Base-by-base conservation (phyloP, 2,113 vertebrate species). In the Solenodon paradoxus region DNA sequence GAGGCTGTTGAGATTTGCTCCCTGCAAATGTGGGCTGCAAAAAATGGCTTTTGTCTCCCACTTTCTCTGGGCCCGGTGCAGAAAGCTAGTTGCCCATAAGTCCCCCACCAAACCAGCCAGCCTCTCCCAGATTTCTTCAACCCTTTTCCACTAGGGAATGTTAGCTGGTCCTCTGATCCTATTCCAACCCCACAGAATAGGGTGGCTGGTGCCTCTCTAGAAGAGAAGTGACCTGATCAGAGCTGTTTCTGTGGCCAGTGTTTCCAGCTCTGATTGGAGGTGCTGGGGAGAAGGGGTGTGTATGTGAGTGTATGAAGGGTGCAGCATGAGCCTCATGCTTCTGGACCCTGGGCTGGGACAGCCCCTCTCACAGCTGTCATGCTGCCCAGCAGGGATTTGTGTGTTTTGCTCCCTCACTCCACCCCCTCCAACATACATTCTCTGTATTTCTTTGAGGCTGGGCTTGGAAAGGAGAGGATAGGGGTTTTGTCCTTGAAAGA, bases 1-100 rank as follows among this genome's bases (percentile, higher is more conserved):
- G 97, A 91, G 94, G 94, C 94, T 69, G 88, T 71, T 87, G 81
- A 95, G 97, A 96, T 98, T 94, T 90, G 85, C 79, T 97, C 87
- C 55, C 66, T 81, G 91, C 20, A 24, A 96, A 94, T 97, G 94
- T 96, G 95, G 96, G 92, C 95, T 97, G 95, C 80, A 95, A 97
- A 96, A 97, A 96, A 97, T 92, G 94, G 97, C 92, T 97, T 98
- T 97, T 97, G 92, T 97, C 94, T 97, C 89, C 59, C 3, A 53
- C 68, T 94, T 97, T 97, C 91, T 95, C 87, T 19, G 64, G 45
- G 79, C 89, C 87, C 94, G 53, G 53, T 79, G 71, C 82, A 61
- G 91, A 80, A 92, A 96, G 59, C 87, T 82, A 74, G 80, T 95
- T 83, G 95, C 61, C 80, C 59, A 8, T 90, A 94, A 95, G 90